phyloP scores from a whole-genome alignment of 1,140 invertebrate species.

The Habropoda laboriosa region DNA sequence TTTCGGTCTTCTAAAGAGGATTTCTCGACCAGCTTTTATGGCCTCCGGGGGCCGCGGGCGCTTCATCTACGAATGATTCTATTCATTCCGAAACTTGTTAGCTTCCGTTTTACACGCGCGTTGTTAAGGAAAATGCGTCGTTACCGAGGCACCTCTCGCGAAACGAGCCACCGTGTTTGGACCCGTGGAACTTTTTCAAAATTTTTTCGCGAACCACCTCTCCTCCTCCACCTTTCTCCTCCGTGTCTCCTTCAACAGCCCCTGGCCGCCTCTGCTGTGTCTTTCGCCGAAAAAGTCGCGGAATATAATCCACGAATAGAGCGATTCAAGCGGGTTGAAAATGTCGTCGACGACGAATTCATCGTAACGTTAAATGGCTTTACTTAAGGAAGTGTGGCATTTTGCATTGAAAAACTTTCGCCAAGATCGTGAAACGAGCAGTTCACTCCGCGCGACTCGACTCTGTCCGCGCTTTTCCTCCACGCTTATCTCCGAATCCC shows the following conservation, averaged over 20 bases:
- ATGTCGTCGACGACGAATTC: slow-evolving; percentile 20
- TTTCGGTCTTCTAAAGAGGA: neutral
- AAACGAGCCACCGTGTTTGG: neutral
- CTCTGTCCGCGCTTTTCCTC: no score
- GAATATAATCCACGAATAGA: slow-evolving; percentile 36
- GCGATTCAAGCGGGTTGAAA: slow-evolving; percentile 13
- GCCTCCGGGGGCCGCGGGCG: neutral
- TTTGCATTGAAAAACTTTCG: slow-evolving; percentile 30
- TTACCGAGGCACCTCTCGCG: neutral
- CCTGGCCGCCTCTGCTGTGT: neutral
- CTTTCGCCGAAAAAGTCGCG: neutral
- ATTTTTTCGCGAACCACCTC: neutral
- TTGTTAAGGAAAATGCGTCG: slow-evolving; percentile 26
- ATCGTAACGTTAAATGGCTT: slow-evolving; percentile 34
- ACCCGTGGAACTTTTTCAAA: neutral
- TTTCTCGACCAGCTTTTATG: neutral
- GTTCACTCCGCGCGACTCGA: slow-evolving; percentile 16
- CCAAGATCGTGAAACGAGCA: slow-evolving; percentile 46
- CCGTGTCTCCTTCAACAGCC: neutral
- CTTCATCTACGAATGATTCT: slow-evolving; percentile 31
- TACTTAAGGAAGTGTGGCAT: slow-evolving; percentile 17
- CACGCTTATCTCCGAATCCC: slow-evolving; percentile 41
- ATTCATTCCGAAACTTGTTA: slow-evolving; percentile 24
- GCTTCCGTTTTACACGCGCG: slow-evolving; percentile 27
- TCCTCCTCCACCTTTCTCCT: neutral